These are phyloP conservation scores for Oryctes rhinoceros DNA, from an alignment of 1,140 invertebrate genomes.

Conservation along the genomic window DNA sequence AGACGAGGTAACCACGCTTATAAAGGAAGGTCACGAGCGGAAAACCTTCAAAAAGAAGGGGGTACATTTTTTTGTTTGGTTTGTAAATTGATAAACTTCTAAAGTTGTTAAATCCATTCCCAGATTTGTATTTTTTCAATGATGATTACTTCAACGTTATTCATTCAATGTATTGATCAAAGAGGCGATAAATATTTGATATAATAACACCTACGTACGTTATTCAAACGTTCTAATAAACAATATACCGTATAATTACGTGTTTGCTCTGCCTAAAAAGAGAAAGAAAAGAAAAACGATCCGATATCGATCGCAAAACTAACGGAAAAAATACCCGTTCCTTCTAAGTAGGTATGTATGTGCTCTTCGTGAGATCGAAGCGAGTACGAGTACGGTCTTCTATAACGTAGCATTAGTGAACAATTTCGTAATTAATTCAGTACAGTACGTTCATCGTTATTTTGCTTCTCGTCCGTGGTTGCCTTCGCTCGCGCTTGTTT, in stretches of 20 bases:
- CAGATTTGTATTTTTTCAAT: too few species aligned
- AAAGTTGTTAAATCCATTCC: too few species aligned
- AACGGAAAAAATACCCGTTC: neutral
- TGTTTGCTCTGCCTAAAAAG: neutral
- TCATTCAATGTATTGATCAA: too few species aligned
- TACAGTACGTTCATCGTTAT: neutral
- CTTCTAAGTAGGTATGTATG: neutral
- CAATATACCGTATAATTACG: slow-evolving; percentile 10
- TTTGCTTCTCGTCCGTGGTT: too few species aligned
- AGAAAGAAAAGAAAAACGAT: neutral
- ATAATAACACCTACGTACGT: neutral
- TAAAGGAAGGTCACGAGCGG: too few species aligned
- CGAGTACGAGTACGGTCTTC: neutral
- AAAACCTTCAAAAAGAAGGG: too few species aligned
- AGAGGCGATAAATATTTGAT: neutral
- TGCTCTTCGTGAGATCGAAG: too few species aligned
- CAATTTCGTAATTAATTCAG: slow-evolving; percentile 29
- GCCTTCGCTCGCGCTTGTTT: too few species aligned
- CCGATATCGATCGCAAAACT: neutral
- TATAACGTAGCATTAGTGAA: slow-evolving; percentile 1
- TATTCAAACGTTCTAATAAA: neutral
- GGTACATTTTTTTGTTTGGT: too few species aligned
- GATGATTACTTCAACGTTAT: too few species aligned
- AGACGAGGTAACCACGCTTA: neutral
- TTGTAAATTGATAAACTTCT: too few species aligned